Evolutionary conservation across 2,888 invertebrate genomes (phyloP).

Genomic region (Nomada ferruginata): DNA sequence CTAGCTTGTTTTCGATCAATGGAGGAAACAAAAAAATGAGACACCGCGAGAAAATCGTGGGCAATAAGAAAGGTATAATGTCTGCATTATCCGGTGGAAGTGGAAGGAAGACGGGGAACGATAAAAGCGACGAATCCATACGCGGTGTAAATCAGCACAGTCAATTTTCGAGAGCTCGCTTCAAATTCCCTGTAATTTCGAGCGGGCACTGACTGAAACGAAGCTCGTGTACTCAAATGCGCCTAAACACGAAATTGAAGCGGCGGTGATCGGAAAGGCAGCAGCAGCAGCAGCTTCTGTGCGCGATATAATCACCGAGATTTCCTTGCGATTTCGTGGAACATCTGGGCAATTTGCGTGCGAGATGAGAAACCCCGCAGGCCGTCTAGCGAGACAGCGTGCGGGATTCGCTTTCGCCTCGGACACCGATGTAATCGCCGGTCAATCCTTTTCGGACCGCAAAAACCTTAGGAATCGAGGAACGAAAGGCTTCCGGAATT

Average conservation of each 20-base stretch:
- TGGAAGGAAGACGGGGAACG: slow-evolving; percentile 14
- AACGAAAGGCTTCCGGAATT: slow-evolving; percentile 48
- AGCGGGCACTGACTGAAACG: slow-evolving; percentile 42
- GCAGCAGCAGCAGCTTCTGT: slow-evolving; percentile 73
- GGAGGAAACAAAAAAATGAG: too few relatives aligned
- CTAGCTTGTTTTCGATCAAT: too few relatives aligned
- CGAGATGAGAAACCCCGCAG: slow-evolving; percentile 75
- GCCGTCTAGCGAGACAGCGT: slow-evolving; percentile 44
- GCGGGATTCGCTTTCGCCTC: slow-evolving; percentile 37
- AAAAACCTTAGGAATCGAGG: slow-evolving; percentile 42
- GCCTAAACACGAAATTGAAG: slow-evolving; percentile 65
- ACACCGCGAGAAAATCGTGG: too few relatives aligned
- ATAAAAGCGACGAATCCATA: slow-evolving; percentile 51
- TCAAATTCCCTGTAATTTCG: slow-evolving; percentile 67
- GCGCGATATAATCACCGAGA: slow-evolving; percentile 80
- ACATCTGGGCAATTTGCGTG: slow-evolving; percentile 82
- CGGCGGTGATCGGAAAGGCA: slow-evolving; percentile 60
- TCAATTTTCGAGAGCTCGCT: slow-evolving; percentile 28
- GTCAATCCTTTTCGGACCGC: slow-evolving; percentile 11
- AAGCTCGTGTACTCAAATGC: slow-evolving; percentile 41
- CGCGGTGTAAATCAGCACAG: slow-evolving; percentile 45
- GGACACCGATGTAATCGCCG: slow-evolving; percentile 42
- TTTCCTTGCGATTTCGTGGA: slow-evolving; percentile 81
- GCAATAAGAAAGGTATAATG: too few relatives aligned
- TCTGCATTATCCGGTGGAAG: not conserved